Base-by-base conservation (phyloP, 2,888 invertebrate genomes). In the Troglohyphantes excavatus region DNA sequence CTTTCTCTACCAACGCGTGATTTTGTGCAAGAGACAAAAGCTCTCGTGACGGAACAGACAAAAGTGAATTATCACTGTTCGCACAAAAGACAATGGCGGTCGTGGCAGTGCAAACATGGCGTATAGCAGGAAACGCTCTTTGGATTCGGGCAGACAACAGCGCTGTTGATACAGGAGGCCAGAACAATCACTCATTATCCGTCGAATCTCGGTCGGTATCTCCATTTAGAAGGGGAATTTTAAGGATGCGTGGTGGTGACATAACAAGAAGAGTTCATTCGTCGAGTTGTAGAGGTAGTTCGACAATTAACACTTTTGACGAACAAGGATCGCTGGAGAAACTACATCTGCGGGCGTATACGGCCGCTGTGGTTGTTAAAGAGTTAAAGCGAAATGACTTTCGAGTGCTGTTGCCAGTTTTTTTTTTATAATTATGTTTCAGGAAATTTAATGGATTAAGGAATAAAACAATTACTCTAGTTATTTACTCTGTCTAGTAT, bases 131-230 rank as follows among this genome's bases (percentile, higher is more conserved):
- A 27, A 21, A 78, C 29, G 75, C 75, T 65, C 65, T 43, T 43
- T 78, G 78, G 43, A 65, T 76, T 76, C 33, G 21, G 61, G 75
- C 61, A 76, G 61, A 76, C 78, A 78, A 75, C 59, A 61, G n/a
- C 33, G 29, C 63, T n/a, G 78, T 23, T 43, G 43, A 78, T 39
- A 19, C 23, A 61, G 63, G 79, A 43, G 59, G 27, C 13, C 68
- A 43, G 61, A 63, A 83, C 72, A 83, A 83, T 72, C 72, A 72
- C 63, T 83, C 29, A 72, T 39, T 76, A 76, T 76, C 73, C 26
- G 3, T 26, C 46, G 19, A 43, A 73, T 83, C 61, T 85, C 63
- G 33, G 59, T 70, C 68, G n/a, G 27, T 79, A 79, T 79, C 72
- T 46, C 67, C 17, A 19, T 70, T 70, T 76, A 46, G 59, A 76